phyloP scores from a whole-genome alignment of 2,797 vertebrate genomes.

The Spinus pinus region DNA sequence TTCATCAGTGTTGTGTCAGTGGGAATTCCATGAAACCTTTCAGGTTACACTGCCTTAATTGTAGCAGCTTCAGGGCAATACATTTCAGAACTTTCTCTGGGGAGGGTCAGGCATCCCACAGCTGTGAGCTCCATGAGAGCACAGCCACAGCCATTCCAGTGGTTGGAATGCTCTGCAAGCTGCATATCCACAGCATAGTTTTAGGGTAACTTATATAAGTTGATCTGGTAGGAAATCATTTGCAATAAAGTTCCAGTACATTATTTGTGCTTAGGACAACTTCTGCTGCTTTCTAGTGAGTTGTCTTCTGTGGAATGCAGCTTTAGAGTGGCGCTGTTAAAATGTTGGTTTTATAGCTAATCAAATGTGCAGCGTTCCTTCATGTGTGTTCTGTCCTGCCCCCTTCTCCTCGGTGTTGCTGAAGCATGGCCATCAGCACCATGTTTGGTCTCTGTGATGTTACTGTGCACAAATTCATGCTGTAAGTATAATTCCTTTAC shows the following conservation, averaged over 20 bases:
- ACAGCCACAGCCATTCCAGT: not conserved
- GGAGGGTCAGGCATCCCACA: not conserved
- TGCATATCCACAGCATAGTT: not conserved
- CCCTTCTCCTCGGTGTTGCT: constrained; percentile 7
- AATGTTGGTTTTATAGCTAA: not conserved
- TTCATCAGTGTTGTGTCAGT: not conserved
- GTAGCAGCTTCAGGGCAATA: not conserved
- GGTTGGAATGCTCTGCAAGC: not conserved
- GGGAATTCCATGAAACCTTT: not conserved
- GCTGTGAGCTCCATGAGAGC: not conserved
- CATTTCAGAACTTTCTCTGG: not conserved
- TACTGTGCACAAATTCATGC: not conserved
- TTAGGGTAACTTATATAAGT: not conserved
- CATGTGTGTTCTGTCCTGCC: not conserved
- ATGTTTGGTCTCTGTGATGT: not conserved
- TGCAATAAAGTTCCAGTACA: not conserved
- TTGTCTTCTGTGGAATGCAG: not conserved
- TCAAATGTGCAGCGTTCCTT: not conserved
- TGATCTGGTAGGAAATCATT: not conserved
- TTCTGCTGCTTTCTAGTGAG: not conserved
- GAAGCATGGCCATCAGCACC: not conserved
- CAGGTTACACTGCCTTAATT: not conserved
- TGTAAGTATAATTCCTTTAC: not conserved
- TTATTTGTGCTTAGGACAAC: not conserved
- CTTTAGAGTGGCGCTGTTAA: not conserved